Evolutionary conservation across 2,113 vertebrate species (phyloP).

Genomic region (Picathartes gymnocephalus): DNA sequence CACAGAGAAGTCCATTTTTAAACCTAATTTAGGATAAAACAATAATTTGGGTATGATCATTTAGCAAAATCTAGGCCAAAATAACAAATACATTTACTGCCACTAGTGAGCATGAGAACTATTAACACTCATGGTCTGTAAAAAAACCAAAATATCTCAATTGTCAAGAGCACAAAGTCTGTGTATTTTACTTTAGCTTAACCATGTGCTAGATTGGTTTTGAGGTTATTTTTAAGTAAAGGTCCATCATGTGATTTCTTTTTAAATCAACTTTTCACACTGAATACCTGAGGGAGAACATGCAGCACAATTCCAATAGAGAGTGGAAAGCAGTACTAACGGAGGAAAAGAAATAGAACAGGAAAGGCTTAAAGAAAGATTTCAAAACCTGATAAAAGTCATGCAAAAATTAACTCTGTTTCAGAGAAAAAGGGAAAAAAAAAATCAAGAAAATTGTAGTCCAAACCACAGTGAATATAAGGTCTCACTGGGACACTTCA

Average conservation of each 20-base stretch:
- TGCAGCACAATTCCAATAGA: constrained; percentile 71
- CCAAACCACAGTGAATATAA: not conserved
- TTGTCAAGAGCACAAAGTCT: not conserved
- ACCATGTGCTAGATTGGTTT: not conserved
- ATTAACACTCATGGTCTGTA: not conserved
- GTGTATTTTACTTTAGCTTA: not conserved
- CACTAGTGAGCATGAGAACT: not conserved
- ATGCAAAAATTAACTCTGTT: not conserved
- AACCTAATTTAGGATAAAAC: not conserved
- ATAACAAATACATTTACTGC: not conserved
- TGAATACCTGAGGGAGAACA: constrained; percentile 72
- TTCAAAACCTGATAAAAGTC: not conserved
- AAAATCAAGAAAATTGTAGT: not conserved
- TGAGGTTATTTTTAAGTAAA: not conserved
- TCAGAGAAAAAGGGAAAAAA: not conserved
- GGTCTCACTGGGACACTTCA: not conserved
- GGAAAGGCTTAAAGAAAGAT: not conserved
- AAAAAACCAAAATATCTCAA: not conserved
- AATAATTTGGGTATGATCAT: not conserved
- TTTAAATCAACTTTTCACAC: not conserved
- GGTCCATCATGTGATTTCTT: constrained; percentile 66
- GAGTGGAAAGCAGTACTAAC: constrained; percentile 64
- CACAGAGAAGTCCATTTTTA: not conserved
- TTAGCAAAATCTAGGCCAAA: not conserved
- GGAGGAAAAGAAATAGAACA: constrained; percentile 40